These are phyloP conservation scores for Bettongia penicillata DNA, from an alignment of 2,113 vertebrate species.

Conservation along the genomic window DNA sequence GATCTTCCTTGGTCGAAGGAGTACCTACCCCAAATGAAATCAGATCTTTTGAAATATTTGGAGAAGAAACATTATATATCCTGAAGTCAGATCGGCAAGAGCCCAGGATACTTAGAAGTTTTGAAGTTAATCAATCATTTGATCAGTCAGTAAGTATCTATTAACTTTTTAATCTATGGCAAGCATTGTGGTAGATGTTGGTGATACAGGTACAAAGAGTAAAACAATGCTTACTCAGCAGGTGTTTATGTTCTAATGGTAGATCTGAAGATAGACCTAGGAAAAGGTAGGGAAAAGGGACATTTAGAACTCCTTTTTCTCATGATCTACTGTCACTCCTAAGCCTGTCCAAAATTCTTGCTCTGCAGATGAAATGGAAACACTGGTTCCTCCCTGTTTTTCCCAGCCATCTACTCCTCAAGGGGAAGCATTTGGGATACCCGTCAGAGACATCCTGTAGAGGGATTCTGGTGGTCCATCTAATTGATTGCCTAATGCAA, in stretches of 20 bases:
- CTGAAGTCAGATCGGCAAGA: background rate
- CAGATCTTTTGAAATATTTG: background rate
- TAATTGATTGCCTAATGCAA: background rate
- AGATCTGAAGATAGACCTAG: background rate
- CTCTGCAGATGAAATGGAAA: background rate
- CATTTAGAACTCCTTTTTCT: background rate
- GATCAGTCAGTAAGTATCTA: background rate
- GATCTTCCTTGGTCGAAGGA: background rate
- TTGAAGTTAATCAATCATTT: background rate
- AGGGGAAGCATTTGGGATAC: accelerated
- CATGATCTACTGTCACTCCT: background rate
- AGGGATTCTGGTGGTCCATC: background rate
- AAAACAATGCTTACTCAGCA: background rate
- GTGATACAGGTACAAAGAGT: background rate
- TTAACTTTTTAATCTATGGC: background rate
- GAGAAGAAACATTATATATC: background rate
- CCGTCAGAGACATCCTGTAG: background rate
- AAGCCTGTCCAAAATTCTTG: background rate
- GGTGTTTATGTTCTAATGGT: background rate
- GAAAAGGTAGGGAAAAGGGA: background rate
- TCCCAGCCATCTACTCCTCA: background rate
- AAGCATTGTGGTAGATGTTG: background rate
- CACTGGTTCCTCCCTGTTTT: background rate
- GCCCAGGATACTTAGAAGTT: background rate
- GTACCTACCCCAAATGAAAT: background rate